Percentiles rank a stretch among this genome's conserved stretches.
Evolutionary conservation across 2,888 invertebrate species (phyloP).

Genomic region (Tupiocoris notatus): DNA sequence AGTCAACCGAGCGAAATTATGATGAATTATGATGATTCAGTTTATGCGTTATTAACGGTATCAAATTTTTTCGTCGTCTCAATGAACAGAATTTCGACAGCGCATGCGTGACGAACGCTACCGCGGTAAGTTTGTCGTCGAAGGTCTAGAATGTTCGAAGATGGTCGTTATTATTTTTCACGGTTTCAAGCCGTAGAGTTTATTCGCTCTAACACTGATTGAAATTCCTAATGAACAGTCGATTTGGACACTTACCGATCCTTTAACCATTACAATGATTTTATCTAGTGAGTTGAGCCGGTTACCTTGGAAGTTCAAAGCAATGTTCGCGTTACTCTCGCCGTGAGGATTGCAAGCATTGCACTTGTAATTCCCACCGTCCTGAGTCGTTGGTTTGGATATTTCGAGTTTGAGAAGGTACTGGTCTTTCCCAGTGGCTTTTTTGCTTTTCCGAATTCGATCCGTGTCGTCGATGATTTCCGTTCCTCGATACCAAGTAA

Average conservation of each 20-base stretch:
- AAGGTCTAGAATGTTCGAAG: too few relatives aligned
- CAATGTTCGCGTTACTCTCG: conserved; percentile 99
- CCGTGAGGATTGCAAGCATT: conserved; percentile 98
- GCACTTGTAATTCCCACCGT: conserved; percentile 98
- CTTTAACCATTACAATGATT: neutral
- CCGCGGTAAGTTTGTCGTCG: too few relatives aligned
- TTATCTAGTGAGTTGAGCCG: neutral
- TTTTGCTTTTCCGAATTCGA: conserved; percentile 87
- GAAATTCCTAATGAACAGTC: too few relatives aligned
- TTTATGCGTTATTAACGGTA: too few relatives aligned
- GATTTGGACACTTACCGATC: neutral
- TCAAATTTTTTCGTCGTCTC: too few relatives aligned
- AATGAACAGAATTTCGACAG: too few relatives aligned
- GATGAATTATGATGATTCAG: too few relatives aligned
- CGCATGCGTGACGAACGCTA: too few relatives aligned
- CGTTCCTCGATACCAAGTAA: conserved; percentile 91
- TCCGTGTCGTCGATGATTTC: conserved; percentile 78
- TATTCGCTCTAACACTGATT: too few relatives aligned
- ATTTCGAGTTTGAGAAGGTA: conserved; percentile 91
- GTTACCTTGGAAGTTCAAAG: conserved; percentile 98
- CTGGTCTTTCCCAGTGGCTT: conserved; percentile 83
- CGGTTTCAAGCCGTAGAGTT: too few relatives aligned
- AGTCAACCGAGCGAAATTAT: too few relatives aligned
- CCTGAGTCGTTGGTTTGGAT: conserved; percentile 89
- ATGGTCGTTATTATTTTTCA: too few relatives aligned